Evolutionary conservation across 2,888 invertebrate genomes (phyloP).

Genomic region (Pollenia angustigena): DNA sequence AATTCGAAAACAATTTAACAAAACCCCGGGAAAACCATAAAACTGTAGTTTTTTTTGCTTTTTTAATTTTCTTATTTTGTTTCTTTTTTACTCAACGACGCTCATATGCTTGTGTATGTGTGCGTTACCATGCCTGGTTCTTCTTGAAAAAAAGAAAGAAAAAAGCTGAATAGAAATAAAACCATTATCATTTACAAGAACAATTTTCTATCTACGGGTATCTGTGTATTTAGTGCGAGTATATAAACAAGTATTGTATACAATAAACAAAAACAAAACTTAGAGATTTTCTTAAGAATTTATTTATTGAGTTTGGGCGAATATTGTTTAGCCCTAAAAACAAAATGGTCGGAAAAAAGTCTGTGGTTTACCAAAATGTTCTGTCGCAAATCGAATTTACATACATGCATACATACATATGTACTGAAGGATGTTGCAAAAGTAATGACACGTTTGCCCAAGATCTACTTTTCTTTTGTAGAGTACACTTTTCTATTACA

Average conservation of each 20-base stretch:
- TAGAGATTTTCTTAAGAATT: background rate
- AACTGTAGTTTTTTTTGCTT: slow-evolving; percentile 10
- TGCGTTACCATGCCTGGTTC: background rate
- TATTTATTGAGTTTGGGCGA: background rate
- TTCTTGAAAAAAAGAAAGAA: background rate
- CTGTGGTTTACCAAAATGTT: background rate
- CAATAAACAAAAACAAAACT: background rate
- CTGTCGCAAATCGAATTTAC: background rate
- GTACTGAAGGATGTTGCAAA: background rate
- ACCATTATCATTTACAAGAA: slow-evolving; percentile 54
- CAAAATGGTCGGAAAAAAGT: background rate
- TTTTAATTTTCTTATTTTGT: slow-evolving; percentile 10
- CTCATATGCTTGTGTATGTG: background rate
- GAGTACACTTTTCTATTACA: background rate
- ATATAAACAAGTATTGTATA: slow-evolving; percentile 29
- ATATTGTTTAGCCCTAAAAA: background rate
- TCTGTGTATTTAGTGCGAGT: background rate
- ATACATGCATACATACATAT: background rate
- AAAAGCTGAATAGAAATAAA: slow-evolving; percentile 12
- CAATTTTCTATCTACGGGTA: background rate
- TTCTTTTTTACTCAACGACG: background rate
- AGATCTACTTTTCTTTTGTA: background rate
- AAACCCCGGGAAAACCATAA: slow-evolving; percentile 3
- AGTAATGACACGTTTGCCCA: background rate
- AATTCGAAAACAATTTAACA: slow-evolving; percentile 50